A percentile compares a stretch with the other conserved stretches of the same genome.
These are phyloP conservation scores for Dromas ardeola DNA, from an alignment of 2,113 vertebrate genomes.

Conservation along the genomic window DNA sequence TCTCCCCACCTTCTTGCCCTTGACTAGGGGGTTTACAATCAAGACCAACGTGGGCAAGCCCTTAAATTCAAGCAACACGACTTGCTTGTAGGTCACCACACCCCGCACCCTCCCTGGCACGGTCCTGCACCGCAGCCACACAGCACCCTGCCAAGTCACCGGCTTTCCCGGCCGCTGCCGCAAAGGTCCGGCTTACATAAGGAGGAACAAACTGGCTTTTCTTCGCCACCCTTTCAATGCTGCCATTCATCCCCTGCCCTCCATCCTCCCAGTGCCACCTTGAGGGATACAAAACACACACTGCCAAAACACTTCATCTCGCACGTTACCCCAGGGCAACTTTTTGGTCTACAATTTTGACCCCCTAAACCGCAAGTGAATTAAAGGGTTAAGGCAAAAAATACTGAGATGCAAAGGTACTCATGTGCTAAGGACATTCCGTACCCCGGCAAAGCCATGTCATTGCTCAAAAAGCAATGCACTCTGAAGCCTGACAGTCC, in stretches of 20 bases:
- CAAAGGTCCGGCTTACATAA: slow-evolving; percentile 29
- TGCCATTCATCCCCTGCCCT: slow-evolving; percentile 54
- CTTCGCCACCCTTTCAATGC: slow-evolving; percentile 59
- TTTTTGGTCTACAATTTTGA: background rate
- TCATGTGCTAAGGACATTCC: background rate
- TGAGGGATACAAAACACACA: slow-evolving; percentile 6
- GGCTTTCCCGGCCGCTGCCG: background rate
- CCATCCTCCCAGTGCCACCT: slow-evolving; percentile 40
- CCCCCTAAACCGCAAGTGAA: background rate
- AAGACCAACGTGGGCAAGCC: background rate
- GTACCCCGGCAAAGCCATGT: background rate
- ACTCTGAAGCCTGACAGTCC: background rate
- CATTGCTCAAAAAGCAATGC: background rate
- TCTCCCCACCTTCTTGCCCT: background rate
- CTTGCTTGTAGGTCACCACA: background rate
- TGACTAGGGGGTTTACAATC: background rate
- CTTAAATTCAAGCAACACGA: background rate
- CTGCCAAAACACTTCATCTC: background rate
- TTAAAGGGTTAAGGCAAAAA: background rate
- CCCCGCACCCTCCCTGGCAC: slow-evolving; percentile 21
- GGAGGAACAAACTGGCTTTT: slow-evolving; percentile 57
- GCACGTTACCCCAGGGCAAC: background rate
- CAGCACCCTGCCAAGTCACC: slow-evolving; percentile 48
- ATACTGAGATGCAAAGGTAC: background rate
- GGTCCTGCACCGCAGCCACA: background rate